phyloP scores from a whole-genome alignment of 2,797 vertebrate genomes.

The Lophotriccus pileatus region DNA sequence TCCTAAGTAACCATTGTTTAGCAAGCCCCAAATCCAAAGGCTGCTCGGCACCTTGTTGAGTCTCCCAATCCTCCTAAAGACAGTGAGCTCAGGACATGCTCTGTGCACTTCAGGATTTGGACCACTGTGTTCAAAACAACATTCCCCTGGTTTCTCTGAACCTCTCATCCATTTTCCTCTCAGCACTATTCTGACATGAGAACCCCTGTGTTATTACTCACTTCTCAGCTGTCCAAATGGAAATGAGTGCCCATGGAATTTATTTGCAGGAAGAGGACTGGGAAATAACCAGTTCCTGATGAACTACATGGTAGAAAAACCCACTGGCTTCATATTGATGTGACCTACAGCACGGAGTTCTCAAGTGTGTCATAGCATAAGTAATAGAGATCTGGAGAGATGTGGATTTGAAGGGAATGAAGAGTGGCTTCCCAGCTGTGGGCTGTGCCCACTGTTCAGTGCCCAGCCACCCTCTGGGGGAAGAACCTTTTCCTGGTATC shows the following conservation, averaged over 20 bases:
- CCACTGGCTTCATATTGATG: background rate
- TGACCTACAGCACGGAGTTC: background rate
- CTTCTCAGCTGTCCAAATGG: background rate
- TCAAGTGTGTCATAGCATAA: background rate
- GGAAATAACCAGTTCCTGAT: slow-evolving; percentile 27
- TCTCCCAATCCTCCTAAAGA: rapidly evolving
- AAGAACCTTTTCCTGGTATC: background rate
- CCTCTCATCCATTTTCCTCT: background rate
- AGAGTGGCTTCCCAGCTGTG: background rate
- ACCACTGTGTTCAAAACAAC: background rate
- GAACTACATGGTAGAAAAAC: background rate
- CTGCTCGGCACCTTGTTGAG: rapidly evolving
- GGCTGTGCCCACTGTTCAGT: rapidly evolving
- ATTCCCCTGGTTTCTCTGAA: background rate
- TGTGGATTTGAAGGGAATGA: background rate
- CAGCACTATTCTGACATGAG: background rate
- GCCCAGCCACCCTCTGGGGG: background rate
- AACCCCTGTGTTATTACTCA: background rate
- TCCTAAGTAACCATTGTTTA: background rate
- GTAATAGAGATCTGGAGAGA: slow-evolving; percentile 5
- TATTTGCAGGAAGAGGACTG: background rate
- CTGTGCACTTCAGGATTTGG: background rate
- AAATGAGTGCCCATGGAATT: background rate
- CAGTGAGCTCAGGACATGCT: background rate
- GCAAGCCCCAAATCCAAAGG: background rate